phyloP scores from a whole-genome alignment of 2,888 invertebrate species.

The Acheta domesticus region DNA sequence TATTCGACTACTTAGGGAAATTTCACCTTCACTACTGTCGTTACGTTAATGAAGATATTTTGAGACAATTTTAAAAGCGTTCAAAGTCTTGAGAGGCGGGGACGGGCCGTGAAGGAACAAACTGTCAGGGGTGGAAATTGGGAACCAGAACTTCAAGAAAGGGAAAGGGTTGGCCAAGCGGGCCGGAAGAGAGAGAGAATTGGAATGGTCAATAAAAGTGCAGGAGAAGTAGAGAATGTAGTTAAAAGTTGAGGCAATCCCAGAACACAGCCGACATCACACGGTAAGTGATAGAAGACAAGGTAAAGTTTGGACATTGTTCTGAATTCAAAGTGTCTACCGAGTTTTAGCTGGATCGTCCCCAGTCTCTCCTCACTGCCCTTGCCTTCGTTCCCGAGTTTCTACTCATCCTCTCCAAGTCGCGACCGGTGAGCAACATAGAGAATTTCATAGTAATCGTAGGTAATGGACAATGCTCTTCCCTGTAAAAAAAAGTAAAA shows the following conservation, averaged over 20 bases:
- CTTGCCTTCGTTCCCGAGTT: not conserved
- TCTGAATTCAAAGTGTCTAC: slow-evolving; percentile 18
- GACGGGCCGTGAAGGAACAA: not conserved
- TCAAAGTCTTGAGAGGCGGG: not conserved
- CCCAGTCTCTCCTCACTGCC: not conserved
- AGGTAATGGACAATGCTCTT: no score
- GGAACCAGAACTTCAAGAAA: not conserved
- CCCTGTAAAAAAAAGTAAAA: no score
- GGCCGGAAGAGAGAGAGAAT: not conserved
- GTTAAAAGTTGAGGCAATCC: not conserved
- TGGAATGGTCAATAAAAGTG: not conserved
- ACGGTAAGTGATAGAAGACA: slow-evolving; percentile 4
- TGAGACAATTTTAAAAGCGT: slow-evolving; percentile 3
- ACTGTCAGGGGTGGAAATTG: not conserved
- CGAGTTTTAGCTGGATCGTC: not conserved
- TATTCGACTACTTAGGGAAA: not conserved
- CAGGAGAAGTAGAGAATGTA: not conserved
- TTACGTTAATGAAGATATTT: slow-evolving; percentile 9
- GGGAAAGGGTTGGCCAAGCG: not conserved
- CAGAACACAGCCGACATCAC: slow-evolving; percentile 5
- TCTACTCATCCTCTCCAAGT: not conserved
- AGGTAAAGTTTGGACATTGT: slow-evolving; percentile 1
- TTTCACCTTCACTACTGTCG: not conserved
- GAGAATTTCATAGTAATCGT: no score
- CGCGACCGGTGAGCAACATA: no score